Conservation (phyloP, 2,888 invertebrate species). For the Drosophila picticornis region DNA sequence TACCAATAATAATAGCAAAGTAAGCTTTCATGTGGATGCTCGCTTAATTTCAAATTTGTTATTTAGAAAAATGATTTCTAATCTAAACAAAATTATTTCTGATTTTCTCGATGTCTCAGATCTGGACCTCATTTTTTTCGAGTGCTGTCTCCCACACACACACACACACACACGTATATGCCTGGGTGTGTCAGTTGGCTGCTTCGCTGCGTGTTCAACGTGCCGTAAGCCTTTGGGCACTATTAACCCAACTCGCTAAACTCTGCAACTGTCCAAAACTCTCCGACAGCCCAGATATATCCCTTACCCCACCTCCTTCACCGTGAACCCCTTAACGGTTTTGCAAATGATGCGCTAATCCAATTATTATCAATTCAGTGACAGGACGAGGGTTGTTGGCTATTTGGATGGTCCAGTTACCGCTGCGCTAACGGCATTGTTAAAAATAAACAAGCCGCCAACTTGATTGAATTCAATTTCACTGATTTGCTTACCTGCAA, state of each 20-base stretch:
- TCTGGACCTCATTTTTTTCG: background rate
- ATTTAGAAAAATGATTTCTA: background rate
- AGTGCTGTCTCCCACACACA: constrained; percentile 1
- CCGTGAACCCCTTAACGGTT: constrained; percentile 5
- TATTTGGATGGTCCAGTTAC: constrained; percentile 14
- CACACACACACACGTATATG: constrained; percentile 3
- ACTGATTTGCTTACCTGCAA: constrained; percentile 62
- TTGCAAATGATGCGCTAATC: constrained; percentile 76
- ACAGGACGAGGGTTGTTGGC: constrained; percentile 58
- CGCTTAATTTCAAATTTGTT: background rate
- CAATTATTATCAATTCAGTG: constrained; percentile 84
- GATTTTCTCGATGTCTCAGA: background rate
- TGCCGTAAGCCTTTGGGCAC: constrained; percentile 73
- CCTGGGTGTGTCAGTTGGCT: constrained; percentile 47
- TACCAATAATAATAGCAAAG: background rate
- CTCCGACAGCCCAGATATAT: constrained; percentile 31
- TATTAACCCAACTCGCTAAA: constrained; percentile 58
- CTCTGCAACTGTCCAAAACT: constrained; percentile 31
- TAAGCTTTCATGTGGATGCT: background rate
- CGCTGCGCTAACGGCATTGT: constrained; percentile 32
- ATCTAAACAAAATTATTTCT: background rate
- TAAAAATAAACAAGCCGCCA: constrained; percentile 64
- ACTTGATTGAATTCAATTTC: constrained; percentile 56
- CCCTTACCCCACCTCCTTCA: background rate
- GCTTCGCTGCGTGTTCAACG: constrained; percentile 67